Base-by-base conservation (phyloP, 2,888 invertebrate species). In the Brassicogethes aeneus region DNA sequence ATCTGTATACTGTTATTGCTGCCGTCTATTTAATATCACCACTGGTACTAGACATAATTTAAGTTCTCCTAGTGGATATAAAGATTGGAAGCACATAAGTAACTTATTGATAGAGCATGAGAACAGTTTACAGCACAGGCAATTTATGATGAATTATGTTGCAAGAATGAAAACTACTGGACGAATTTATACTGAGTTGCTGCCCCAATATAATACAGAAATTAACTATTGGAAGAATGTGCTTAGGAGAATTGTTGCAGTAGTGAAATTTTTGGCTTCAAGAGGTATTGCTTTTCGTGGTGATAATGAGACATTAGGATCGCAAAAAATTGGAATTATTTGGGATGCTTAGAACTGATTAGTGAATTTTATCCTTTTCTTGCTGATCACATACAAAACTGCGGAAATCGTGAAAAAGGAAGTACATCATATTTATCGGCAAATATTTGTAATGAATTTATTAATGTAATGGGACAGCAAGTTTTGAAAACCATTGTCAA, bases 341-440 rank as follows among this genome's bases (percentile, higher is more conserved):
- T 56, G 17, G 53, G 55, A 35, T 43, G 40, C 35, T 34, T 56
- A n/a, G 54, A 60, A 42, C 40, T 57, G 13, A 34, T 57, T n/a
- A 45, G 51, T 35, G 37, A 60, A 43, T 60, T 51, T 43, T 54
- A 57, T 43, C 48, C 48, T 5, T 57, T 55, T 43, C 40, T 56
- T 34, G 43, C 43, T 14, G 40, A 47, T 41, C 54, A 56, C 42
- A 38, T 58, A 36, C n/a, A 45, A 41, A 50, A 51, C 23, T 46
- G 45, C 42, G 52, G 50, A 14, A 56, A 51, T 44, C 43, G 29
- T 16, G 53, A 50, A 39, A 51, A 46, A 41, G 55, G 52, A 3
- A 38, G 43, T 34, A 46, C 52, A 44, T 46, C 63, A 38, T 56
- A 53, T 48, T 44, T 52, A 41, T 50, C 50, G 38, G 51, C 50